Evolutionary conservation across 1,140 invertebrate genomes (phyloP).

Genomic region (Eurosta solidaginis): DNA sequence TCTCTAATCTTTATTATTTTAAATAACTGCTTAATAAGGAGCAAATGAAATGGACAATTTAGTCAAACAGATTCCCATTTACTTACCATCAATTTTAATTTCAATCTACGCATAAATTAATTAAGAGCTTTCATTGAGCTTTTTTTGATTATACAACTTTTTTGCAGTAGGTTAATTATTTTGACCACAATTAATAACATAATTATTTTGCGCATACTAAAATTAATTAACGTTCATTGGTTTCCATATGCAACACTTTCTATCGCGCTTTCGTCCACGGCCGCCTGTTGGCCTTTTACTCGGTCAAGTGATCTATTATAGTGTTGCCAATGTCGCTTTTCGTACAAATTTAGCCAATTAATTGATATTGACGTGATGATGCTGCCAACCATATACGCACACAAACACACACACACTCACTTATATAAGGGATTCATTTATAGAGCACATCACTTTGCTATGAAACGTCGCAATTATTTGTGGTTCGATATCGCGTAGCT

Average conservation of each 20-base stretch:
- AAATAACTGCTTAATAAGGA: too few relatives aligned
- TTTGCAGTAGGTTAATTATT: background rate
- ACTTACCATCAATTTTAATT: background rate
- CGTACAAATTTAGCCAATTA: slow-evolving; percentile 16
- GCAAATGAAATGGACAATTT: too few relatives aligned
- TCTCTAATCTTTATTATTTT: too few relatives aligned
- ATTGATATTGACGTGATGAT: background rate
- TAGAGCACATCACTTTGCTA: background rate
- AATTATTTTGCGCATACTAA: background rate
- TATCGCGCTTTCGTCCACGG: too few relatives aligned
- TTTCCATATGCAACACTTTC: background rate
- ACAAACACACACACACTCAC: background rate
- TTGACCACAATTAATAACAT: background rate
- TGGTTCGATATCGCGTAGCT: background rate
- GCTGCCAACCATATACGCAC: background rate
- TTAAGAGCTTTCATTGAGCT: too few relatives aligned
- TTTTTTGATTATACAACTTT: too few relatives aligned
- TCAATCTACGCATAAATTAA: too few relatives aligned
- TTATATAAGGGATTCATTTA: background rate
- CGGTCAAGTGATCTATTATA: background rate
- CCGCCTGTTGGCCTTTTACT: background rate
- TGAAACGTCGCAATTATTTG: background rate
- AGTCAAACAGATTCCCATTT: too few relatives aligned
- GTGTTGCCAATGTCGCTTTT: background rate
- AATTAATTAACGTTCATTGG: background rate